phyloP scores from a whole-genome alignment of 2,888 invertebrate species.

The Labia minor region DNA sequence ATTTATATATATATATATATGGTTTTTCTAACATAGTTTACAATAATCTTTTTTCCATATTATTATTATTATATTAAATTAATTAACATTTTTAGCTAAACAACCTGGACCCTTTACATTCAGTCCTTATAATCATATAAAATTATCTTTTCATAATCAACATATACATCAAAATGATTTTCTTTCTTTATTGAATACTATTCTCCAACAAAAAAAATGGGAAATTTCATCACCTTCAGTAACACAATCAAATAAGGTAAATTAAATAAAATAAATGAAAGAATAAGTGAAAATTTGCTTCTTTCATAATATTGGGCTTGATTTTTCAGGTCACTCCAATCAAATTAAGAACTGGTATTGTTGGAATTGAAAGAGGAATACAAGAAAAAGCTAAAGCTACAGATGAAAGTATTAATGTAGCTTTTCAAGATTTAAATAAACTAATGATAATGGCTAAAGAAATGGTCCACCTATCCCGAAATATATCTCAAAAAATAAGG shows the following conservation, averaged over 20 bases:
- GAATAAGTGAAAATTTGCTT: no score
- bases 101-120: slow-evolving; percentile 61
- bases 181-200: slow-evolving; percentile 49
- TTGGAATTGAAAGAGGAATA: slow-evolving; percentile 88
- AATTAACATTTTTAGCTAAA: slow-evolving; percentile 42
- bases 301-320: no score
- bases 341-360: slow-evolving; percentile 76
- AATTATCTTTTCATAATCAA: slow-evolving; percentile 80
- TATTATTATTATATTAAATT: slow-evolving; percentile 1
- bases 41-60: neutral
- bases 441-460: slow-evolving; percentile 95
- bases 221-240: slow-evolving; percentile 37
- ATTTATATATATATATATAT: no score
- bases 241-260: neutral
- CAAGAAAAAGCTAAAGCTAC: slow-evolving; percentile 84
- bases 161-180: slow-evolving; percentile 53
- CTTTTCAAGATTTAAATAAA: slow-evolving; percentile 90
- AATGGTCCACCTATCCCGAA: slow-evolving; percentile 88
- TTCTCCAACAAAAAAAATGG: slow-evolving; percentile 54
- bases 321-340: slow-evolving; percentile 35
- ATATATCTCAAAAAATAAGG: slow-evolving; percentile 83
- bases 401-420: slow-evolving; percentile 80
- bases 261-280: no score
- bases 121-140: slow-evolving; percentile 62
- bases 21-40: neutral